Percentiles rank a stretch among this genome's conserved stretches.
phyloP scores from a whole-genome alignment of 2,113 vertebrate species.

The Vidua chalybeata region DNA sequence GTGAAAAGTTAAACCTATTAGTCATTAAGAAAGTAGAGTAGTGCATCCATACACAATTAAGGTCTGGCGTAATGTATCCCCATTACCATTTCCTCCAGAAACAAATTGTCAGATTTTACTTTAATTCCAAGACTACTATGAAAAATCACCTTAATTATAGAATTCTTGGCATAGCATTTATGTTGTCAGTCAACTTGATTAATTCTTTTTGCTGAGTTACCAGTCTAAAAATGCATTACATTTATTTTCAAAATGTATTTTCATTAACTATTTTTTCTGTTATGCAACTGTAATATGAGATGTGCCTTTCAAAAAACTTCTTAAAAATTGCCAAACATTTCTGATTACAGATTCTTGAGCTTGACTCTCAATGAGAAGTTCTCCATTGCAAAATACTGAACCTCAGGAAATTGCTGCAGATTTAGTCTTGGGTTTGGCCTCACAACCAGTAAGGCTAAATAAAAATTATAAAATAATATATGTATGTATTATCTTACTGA shows the following conservation, averaged over 20 bases:
- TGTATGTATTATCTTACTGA: background rate
- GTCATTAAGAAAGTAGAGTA: background rate
- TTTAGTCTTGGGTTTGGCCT: background rate
- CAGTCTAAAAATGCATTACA: constrained; percentile 20
- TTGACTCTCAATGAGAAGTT: background rate
- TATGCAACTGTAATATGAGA: background rate
- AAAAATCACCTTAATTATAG: constrained; percentile 69
- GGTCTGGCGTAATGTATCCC: background rate
- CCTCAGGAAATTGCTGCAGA: background rate
- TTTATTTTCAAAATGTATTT: constrained; percentile 56
- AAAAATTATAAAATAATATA: background rate
- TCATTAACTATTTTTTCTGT: constrained; percentile 50
- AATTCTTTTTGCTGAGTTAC: constrained; percentile 61
- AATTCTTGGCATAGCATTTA: constrained; percentile 45
- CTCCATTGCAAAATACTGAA: background rate
- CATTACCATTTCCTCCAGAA: constrained; percentile 18
- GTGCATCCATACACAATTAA: background rate
- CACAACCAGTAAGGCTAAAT: background rate
- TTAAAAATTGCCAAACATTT: background rate
- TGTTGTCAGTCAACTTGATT: constrained; percentile 63
- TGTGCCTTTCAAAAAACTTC: background rate
- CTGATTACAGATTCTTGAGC: background rate
- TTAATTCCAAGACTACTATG: constrained; percentile 52
- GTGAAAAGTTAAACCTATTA: background rate
- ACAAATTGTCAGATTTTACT: constrained; percentile 30